Base-by-base conservation (phyloP, 2,797 vertebrate species). In the Sebastes trivittatus region DNA sequence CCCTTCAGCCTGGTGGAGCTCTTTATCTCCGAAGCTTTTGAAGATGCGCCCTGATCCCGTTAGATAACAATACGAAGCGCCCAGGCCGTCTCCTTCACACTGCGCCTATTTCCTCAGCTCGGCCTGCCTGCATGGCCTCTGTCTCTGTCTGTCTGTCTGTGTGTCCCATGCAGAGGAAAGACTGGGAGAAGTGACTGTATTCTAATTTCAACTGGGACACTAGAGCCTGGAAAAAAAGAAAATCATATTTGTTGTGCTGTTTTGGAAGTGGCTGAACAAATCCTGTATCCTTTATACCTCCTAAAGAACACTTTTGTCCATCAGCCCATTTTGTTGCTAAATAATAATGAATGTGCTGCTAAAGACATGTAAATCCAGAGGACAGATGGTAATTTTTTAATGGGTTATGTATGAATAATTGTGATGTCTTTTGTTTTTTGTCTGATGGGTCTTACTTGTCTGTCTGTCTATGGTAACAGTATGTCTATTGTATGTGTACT, bases 11-110 rank as follows among this genome's bases (percentile, higher is more conserved):
- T 64, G 55, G 79, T 89, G 88, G 87, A 74, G 62, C 66, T 84
- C 89, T 94, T 61, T 92, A 93, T 96, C 94, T 89, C 11, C 0
- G 46, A 49, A 25, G 80, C 94, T 95, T 95, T 91, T 94, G 92
- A 95, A 94, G 93, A 86, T 87, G 42, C 69, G 72, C 85, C 66
- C 77, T 84, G 92, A 94, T 93, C 90, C 86, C 56, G 36, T 77
- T 66, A 77, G 89, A 93, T 90, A 92, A 95, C 92, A 94, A 94
- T 85, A 58, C 58, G 66, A 80, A 78, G 73, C 72, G 54, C 55
- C 77, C 59, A 62, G 91, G 90, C 89, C 83, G 81, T 81, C 85
- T 81, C 87, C 88, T 82, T 84, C 94, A 94, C 89, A 88, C 87
- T 85, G 94, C 32, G 92, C 75, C 82, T 23, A 90, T 93, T 96